Conservation (phyloP, 2,113 vertebrate genomes). For the Panurus biarmicus region DNA sequence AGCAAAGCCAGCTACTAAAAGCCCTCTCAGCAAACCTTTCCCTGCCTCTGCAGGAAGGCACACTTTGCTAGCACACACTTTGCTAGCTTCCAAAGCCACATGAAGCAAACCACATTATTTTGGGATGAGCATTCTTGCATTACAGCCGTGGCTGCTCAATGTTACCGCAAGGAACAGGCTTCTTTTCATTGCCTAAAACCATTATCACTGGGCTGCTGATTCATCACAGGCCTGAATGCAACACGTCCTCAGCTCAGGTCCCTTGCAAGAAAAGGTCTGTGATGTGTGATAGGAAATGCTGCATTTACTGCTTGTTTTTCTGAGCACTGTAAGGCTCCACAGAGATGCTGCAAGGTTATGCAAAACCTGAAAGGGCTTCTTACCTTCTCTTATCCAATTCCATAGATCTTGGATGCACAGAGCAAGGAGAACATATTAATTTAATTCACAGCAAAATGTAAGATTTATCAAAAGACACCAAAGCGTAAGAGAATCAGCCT, state of each 20-base stretch:
- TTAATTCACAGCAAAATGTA: background rate
- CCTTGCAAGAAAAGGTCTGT: background rate
- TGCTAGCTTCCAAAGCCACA: background rate
- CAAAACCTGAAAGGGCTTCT: background rate
- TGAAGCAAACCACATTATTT: background rate
- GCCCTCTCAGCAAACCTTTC: background rate
- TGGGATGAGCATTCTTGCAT: background rate
- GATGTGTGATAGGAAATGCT: rapidly evolving
- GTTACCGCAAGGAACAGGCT: rapidly evolving
- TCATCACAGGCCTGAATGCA: background rate
- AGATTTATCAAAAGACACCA: background rate
- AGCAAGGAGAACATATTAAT: background rate
- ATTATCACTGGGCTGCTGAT: background rate
- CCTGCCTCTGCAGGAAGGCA: background rate
- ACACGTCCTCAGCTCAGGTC: background rate
- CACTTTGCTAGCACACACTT: no score
- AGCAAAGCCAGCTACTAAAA: background rate
- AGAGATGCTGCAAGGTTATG: background rate
- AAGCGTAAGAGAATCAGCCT: background rate
- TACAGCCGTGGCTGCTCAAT: background rate
- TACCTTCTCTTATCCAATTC: background rate
- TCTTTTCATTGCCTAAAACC: background rate
- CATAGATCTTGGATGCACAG: no score
- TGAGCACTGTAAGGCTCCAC: rapidly evolving
- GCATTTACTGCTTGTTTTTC: background rate